Conservation (phyloP, 23 tunicate species). For the Ascidia mentula region DNA sequence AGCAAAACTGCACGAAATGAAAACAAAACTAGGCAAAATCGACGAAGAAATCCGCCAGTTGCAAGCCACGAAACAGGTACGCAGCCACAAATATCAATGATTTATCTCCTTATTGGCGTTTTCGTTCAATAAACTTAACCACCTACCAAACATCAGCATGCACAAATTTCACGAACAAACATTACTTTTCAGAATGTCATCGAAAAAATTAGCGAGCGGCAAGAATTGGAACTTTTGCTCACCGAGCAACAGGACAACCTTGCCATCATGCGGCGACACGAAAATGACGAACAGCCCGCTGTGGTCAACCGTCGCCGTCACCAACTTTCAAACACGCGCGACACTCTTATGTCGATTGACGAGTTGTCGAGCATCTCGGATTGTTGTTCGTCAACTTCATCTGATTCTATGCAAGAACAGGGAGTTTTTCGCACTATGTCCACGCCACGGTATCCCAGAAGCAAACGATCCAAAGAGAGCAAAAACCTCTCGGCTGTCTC, state of each 20-base stretch:
- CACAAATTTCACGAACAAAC: too few species aligned
- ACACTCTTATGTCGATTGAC: slow-evolving; percentile 56
- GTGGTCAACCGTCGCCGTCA: slow-evolving; percentile 28
- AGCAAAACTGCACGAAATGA: slow-evolving; percentile 59
- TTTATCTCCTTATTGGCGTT: neutral
- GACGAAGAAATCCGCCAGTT: slow-evolving; percentile 58
- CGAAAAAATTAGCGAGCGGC: slow-evolving; percentile 72
- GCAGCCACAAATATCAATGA: neutral
- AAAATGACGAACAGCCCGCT: neutral
- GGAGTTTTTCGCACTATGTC: slow-evolving; percentile 20
- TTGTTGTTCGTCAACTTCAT: slow-evolving; percentile 50
- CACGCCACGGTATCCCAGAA: slow-evolving; percentile 26
- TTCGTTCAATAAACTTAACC: too few species aligned
- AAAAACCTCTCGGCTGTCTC: slow-evolving; percentile 9
- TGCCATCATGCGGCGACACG: slow-evolving; percentile 23
- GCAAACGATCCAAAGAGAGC: slow-evolving; percentile 6
- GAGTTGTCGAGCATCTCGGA: slow-evolving; percentile 65
- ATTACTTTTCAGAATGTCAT: slow-evolving; percentile 44
- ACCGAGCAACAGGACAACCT: slow-evolving; percentile 71
- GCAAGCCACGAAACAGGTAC: slow-evolving; percentile 56
- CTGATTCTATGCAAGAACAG: slow-evolving; percentile 39
- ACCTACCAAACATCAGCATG: too few species aligned
- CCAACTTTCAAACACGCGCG: slow-evolving; percentile 18
- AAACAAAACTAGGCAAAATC: slow-evolving; percentile 38
- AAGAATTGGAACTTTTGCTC: slow-evolving; percentile 62